phyloP scores from a whole-genome alignment of 2,113 vertebrate species.

The Helogale parvula region DNA sequence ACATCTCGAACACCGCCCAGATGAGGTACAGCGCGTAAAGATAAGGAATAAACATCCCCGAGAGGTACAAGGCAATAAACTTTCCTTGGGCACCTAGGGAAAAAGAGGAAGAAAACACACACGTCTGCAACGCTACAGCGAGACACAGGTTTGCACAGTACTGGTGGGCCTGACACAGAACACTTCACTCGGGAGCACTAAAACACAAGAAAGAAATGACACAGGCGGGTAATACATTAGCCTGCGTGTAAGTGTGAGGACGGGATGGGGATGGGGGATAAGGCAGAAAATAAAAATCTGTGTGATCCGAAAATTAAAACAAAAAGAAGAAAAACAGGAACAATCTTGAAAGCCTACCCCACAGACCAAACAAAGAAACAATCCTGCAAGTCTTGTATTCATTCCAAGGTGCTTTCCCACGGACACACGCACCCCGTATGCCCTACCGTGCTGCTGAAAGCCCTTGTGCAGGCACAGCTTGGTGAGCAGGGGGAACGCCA shows the following conservation, averaged over 20 bases:
- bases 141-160: neutral
- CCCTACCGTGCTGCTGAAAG: slow-evolving; percentile 91
- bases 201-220: slow-evolving; percentile 14
- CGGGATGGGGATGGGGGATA: neutral
- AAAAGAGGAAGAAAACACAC: slow-evolving; percentile 1
- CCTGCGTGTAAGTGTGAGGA: neutral
- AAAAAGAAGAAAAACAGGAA: neutral
- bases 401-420: slow-evolving; percentile 16
- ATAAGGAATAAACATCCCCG: slow-evolving; percentile 94
- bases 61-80: slow-evolving; percentile 91
- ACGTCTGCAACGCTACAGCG: neutral
- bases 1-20: slow-evolving; percentile 98
- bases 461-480: slow-evolving; percentile 90
- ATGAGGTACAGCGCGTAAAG: slow-evolving; percentile 94
- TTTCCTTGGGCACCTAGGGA: slow-evolving; percentile 90
- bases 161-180: neutral
- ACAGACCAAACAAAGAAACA: neutral
- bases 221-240: neutral
- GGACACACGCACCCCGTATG: slow-evolving; percentile 40
- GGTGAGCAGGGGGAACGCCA: slow-evolving; percentile 92
- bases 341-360: neutral
- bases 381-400: neutral
- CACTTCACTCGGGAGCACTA: neutral
- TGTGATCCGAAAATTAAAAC: neutral
- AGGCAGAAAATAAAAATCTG: neutral